These are phyloP conservation scores for Aproaerema taeniolella DNA, from an alignment of 2,888 invertebrate genomes.

Conservation along the genomic window DNA sequence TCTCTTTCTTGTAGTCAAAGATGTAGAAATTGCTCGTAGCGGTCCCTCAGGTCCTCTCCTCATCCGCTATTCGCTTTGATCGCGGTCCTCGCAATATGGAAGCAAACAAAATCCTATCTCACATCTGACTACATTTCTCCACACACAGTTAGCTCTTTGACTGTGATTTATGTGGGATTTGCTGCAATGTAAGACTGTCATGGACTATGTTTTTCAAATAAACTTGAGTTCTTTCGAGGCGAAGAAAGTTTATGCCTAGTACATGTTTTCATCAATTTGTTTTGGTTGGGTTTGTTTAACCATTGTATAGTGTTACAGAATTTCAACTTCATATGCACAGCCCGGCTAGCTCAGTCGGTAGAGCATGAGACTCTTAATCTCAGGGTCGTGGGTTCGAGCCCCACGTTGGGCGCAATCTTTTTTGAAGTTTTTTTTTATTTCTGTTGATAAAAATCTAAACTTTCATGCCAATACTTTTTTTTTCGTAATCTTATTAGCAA, in stretches of 20 bases:
- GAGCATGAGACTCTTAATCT: slow-evolving; percentile 78
- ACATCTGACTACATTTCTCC: too few species aligned
- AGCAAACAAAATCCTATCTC: slow-evolving; percentile 44
- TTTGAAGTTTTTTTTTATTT: slow-evolving; percentile 15
- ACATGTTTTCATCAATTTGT: too few species aligned
- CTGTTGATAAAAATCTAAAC: background rate
- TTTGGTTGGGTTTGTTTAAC: too few species aligned
- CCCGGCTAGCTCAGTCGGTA: slow-evolving; percentile 75
- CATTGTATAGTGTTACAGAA: too few species aligned
- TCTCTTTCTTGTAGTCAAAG: too few species aligned
- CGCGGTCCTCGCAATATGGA: slow-evolving; percentile 41
- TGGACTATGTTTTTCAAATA: too few species aligned
- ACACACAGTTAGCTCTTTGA: background rate
- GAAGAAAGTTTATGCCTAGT: too few species aligned
- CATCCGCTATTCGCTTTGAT: background rate
- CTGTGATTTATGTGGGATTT: background rate
- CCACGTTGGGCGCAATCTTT: slow-evolving; percentile 72
- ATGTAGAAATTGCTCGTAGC: too few species aligned
- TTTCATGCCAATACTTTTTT: background rate
- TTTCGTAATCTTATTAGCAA: background rate
- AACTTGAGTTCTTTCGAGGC: too few species aligned
- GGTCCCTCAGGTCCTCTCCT: too few species aligned
- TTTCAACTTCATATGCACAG: too few species aligned
- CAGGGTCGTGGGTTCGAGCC: slow-evolving; percentile 80
- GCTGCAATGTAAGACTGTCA: too few species aligned